Conservation (phyloP, 2,113 vertebrate genomes). For the Gymnarchus niloticus region DNA sequence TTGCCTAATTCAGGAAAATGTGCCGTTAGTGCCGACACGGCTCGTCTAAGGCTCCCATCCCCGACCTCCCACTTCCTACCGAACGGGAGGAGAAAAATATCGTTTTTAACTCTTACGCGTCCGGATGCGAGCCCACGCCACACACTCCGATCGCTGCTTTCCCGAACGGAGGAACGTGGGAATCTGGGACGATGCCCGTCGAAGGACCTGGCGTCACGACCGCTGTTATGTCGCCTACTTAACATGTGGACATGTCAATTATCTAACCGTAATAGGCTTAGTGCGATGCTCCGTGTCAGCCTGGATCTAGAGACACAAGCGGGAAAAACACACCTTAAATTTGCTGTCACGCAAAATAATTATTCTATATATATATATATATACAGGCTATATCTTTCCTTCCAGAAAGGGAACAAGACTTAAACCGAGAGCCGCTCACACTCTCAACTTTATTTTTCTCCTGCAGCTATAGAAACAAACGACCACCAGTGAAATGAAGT, state of each 20-base stretch:
- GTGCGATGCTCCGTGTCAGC: background rate
- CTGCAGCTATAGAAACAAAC: background rate
- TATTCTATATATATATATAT: too few species aligned
- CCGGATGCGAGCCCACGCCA: background rate
- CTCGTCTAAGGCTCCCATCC: conserved; percentile 43
- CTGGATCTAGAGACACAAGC: background rate
- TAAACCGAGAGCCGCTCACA: too few species aligned
- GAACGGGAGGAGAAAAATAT: conserved; percentile 27
- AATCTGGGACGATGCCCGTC: background rate
- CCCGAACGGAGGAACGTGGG: background rate
- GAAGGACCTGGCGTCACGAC: background rate
- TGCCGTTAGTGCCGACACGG: conserved; percentile 26
- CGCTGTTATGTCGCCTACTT: background rate
- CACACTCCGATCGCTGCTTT: background rate
- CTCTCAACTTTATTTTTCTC: background rate
- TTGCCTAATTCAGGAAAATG: conserved; percentile 1
- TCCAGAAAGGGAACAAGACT: too few species aligned
- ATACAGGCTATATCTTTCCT: too few species aligned
- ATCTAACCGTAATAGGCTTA: background rate
- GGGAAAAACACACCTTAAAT: too few species aligned
- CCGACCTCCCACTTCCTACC: conserved; percentile 57
- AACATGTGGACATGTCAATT: background rate
- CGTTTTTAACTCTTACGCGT: conserved; percentile 52
- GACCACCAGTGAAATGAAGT: background rate
- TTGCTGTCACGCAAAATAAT: too few species aligned